Base-by-base conservation (phyloP, 2,888 invertebrate species). In the Acrobeloides nanus region DNA sequence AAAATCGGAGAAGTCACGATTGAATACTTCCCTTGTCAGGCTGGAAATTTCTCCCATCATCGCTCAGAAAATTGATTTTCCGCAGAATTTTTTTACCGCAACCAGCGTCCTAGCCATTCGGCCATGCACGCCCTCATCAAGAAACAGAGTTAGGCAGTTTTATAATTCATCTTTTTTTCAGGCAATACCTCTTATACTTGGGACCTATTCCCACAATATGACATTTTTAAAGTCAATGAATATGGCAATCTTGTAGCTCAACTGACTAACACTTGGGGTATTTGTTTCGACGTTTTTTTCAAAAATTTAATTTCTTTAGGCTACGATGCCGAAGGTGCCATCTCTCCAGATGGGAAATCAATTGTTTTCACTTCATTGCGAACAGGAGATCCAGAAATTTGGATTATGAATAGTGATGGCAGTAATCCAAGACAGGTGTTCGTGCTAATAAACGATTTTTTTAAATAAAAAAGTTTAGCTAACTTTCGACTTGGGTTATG, bases 281-380 rank as follows among this genome's bases (percentile, higher is more conserved):
- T 17, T 20, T 21, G 8, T n/a, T 39, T 4, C 20, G 17, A 43
- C 23, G 35, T 17, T 17, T 15, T 17, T n/a, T 15, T 15, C 7
- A 35, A 7, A 12, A 24, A 4, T 6, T 44, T 31, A 6, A 12
- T 17, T 7, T 6, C 8, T 24, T 47, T 17, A 51, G 51, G 51
- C 4, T 61, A 61, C 48, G 61, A 59, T 44, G 61, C 61, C 8
- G 57, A 57, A 55, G 57, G 57, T 3, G 62, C 61, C 7, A 40
- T 59, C 1, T 60, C 55, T 7, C 58, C 61, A 6, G 48, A 60
- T 24, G 62, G 62, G 23, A 52, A 34, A n/a, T 27, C 29, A 8
- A 62, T 59, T 31, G 60, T 62, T 12, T 59, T 58, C 40, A 59
- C 59, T 1, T 59, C 60, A 1, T 8, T 60, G 26, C 24, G 57